Percentiles rank a stretch among this genome's conserved stretches.
Conservation (phyloP, 2,113 vertebrate genomes). For the Tragelaphus strepsiceros region DNA sequence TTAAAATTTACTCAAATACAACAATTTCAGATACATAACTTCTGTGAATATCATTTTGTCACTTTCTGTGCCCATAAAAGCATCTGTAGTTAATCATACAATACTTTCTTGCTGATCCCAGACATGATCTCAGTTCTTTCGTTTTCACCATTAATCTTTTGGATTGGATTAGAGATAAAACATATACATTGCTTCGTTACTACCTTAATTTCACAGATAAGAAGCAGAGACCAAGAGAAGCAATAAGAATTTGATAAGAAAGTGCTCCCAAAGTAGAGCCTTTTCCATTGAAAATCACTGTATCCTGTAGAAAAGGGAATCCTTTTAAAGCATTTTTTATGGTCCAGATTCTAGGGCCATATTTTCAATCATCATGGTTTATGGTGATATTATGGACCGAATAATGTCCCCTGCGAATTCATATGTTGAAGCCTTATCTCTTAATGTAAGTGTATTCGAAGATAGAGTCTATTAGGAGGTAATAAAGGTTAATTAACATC, state of each 20-base stretch:
- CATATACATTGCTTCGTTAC: background rate
- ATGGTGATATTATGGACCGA: background rate
- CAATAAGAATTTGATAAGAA: background rate
- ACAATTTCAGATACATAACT: background rate
- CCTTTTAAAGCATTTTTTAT: background rate
- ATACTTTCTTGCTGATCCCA: background rate
- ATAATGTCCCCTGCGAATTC: background rate
- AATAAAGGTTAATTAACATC: background rate
- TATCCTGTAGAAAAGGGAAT: background rate
- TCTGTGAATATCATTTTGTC: background rate
- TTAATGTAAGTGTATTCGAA: background rate
- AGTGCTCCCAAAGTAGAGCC: background rate
- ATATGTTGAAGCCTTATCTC: background rate
- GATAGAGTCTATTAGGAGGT: background rate
- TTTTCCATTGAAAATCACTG: background rate
- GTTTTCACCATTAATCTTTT: background rate
- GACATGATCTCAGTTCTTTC: background rate
- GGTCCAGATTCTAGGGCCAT: background rate
- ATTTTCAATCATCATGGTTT: background rate
- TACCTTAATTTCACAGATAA: slow-evolving; percentile 15
- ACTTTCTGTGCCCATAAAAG: background rate
- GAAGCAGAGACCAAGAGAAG: background rate
- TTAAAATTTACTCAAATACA: background rate
- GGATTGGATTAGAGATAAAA: background rate
- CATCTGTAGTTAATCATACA: background rate